These are phyloP conservation scores for Bedellia somnulentella DNA, from an alignment of 2,888 invertebrate genomes.

Conservation along the genomic window DNA sequence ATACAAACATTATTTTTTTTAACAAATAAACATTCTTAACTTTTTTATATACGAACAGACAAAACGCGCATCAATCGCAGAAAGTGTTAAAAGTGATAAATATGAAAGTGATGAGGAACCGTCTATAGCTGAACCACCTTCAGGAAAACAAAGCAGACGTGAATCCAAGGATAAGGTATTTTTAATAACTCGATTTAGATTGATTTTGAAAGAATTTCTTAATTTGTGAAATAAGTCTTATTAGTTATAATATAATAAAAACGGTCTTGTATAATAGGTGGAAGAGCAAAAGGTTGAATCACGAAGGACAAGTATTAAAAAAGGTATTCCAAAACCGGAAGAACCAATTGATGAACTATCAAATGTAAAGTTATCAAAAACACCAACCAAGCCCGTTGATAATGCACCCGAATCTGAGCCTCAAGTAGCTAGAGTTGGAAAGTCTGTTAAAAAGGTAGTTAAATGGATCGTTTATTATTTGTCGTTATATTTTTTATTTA, in stretches of 20 bases:
- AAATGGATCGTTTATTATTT: slow-evolving; percentile 2
- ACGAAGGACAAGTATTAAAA: slow-evolving; percentile 39
- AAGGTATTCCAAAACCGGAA: slow-evolving; percentile 37
- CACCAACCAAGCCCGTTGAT: slow-evolving; percentile 34
- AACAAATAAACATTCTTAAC: too few relatives aligned
- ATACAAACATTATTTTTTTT: too few relatives aligned
- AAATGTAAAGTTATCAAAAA: slow-evolving; percentile 38
- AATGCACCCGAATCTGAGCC: slow-evolving; percentile 37
- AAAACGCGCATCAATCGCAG: slow-evolving; percentile 44
- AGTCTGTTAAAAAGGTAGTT: slow-evolving; percentile 37
- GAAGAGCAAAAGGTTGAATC: slow-evolving; percentile 32
- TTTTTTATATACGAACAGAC: too few relatives aligned
- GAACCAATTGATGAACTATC: slow-evolving; percentile 46
- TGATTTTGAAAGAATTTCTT: background rate
- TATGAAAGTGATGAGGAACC: slow-evolving; percentile 44
- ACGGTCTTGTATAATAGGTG: slow-evolving; percentile 21
- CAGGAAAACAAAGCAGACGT: too few relatives aligned
- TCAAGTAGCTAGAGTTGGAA: slow-evolving; percentile 38
- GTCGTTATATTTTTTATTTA: too few relatives aligned
- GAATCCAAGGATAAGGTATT: slow-evolving; percentile 20
- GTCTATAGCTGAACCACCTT: slow-evolving; percentile 29
- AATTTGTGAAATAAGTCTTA: background rate
- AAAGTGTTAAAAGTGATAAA: slow-evolving; percentile 42
- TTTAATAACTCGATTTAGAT: background rate
- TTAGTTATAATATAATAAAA: background rate